A percentile compares a stretch with the other conserved stretches of the same genome.
These are phyloP conservation scores for Tragulus kanchil DNA, from an alignment of 2,113 vertebrate species.

Conservation along the genomic window DNA sequence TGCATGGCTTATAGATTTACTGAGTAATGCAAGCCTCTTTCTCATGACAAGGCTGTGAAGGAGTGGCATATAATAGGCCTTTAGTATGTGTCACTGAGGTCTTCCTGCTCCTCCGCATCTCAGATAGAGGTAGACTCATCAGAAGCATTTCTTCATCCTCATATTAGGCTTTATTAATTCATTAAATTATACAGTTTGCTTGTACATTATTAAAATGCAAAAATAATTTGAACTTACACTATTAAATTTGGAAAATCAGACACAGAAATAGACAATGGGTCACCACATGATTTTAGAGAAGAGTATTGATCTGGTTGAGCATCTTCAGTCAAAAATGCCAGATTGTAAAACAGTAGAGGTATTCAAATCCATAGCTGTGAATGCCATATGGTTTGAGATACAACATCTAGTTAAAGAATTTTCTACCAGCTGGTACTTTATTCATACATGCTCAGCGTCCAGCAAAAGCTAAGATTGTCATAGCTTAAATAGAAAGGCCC, in stretches of 20 bases:
- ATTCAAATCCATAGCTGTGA: background rate
- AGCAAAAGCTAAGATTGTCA: background rate
- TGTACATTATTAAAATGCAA: background rate
- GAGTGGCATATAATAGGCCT: background rate
- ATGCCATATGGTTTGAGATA: background rate
- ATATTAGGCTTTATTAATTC: background rate
- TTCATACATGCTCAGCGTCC: background rate
- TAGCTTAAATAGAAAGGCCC: conserved; percentile 17
- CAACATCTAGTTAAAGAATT: conserved; percentile 3
- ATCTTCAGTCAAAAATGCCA: background rate
- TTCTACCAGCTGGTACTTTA: background rate
- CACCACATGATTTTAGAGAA: background rate
- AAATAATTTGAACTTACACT: background rate
- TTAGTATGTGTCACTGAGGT: background rate
- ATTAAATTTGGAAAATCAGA: background rate
- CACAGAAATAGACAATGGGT: background rate
- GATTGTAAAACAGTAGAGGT: background rate
- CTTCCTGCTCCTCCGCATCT: background rate
- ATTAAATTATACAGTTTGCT: background rate
- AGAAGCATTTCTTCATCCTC: background rate
- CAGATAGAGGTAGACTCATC: background rate
- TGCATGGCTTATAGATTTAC: background rate
- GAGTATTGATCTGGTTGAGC: background rate
- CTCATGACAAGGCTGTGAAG: background rate
- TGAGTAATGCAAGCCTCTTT: background rate